These are phyloP conservation scores for Plotosus lineatus DNA, from an alignment of 2,113 vertebrate genomes.

Conservation along the genomic window DNA sequence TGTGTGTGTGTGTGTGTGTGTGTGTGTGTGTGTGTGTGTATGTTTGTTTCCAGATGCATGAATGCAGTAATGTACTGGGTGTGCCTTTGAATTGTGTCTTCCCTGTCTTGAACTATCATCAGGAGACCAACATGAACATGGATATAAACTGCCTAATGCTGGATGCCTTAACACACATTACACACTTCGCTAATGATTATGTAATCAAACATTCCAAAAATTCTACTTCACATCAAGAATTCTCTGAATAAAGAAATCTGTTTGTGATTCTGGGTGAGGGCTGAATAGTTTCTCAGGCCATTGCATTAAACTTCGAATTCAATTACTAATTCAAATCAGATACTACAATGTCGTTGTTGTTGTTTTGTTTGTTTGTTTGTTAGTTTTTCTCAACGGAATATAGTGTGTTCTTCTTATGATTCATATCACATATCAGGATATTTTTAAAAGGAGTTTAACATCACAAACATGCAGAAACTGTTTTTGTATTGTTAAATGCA, in stretches of 20 bases:
- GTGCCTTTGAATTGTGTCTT: constrained; percentile 23
- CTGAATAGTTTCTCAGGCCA: too few relatives aligned
- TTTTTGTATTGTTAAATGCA: too few relatives aligned
- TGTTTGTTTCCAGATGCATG: constrained; percentile 17
- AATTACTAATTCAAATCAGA: too few relatives aligned
- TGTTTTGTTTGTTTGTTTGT: too few relatives aligned
- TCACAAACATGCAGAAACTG: too few relatives aligned
- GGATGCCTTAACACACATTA: constrained; percentile 4
- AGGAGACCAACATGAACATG: background rate
- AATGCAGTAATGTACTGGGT: background rate
- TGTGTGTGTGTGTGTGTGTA: constrained; percentile 3
- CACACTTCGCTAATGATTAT: constrained; percentile 17
- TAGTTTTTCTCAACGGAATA: too few relatives aligned
- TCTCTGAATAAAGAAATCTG: background rate
- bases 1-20: background rate
- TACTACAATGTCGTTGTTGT: too few relatives aligned
- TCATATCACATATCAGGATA: too few relatives aligned
- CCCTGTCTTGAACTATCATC: constrained; percentile 29
- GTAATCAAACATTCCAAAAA: background rate
- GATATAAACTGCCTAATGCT: constrained; percentile 34
- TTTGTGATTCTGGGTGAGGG: too few relatives aligned
- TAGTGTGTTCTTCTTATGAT: too few relatives aligned
- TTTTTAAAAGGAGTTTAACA: too few relatives aligned
- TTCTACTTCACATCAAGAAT: background rate
- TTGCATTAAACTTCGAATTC: too few relatives aligned